Base-by-base conservation (phyloP, 2,888 invertebrate genomes). In the Ypsolopha scabrella region DNA sequence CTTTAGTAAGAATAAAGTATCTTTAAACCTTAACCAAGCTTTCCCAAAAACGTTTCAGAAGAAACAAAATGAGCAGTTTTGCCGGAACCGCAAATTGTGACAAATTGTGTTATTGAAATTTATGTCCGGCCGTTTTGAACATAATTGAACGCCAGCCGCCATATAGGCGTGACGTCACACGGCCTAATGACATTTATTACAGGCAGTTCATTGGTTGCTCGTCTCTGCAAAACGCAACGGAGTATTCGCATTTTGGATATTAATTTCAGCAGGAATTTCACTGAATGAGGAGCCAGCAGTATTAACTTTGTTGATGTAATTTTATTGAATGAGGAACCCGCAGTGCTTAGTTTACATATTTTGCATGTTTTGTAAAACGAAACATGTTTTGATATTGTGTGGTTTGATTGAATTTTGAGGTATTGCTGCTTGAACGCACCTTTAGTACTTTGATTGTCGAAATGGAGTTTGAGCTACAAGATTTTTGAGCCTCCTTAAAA, bases 81-180 rank as follows among this genome's bases (percentile, higher is more conserved):
- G 64, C 60, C 58, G 62, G 60, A 66, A 61, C 75, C 77, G 65
- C 75, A 78, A 77, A 76, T 75, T 75, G 75, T 77, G 75, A 77
- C 76, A 78, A 79, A 80, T 79, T 76, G 72, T 75, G 70, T 79
- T 80, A 78, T 80, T 75, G 78, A 78, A 80, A 80, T 81, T 80
- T 77, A 80, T 78, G 78, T 77, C 71, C 73, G 70, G 72, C 75
- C 75, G 75, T 79, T 78, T 81, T 79, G 74, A 75, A 75, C 72
- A 73, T 80, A 81, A 80, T 78, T 81, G 76, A 75, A 77, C 72
- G 74, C 69, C 70, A 61, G 70, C 72, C 72, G 73, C 70, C 66
- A 72, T 75, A 61, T 65, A 67, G 59, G 62, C 68, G 67, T 80
- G 75, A 80, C 77, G 78, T 77, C 79, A 79, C 70, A 68, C 70